phyloP scores from a whole-genome alignment of 35 echinoderm and acorn worm genomes.

The Eucidaris tribuloides region DNA sequence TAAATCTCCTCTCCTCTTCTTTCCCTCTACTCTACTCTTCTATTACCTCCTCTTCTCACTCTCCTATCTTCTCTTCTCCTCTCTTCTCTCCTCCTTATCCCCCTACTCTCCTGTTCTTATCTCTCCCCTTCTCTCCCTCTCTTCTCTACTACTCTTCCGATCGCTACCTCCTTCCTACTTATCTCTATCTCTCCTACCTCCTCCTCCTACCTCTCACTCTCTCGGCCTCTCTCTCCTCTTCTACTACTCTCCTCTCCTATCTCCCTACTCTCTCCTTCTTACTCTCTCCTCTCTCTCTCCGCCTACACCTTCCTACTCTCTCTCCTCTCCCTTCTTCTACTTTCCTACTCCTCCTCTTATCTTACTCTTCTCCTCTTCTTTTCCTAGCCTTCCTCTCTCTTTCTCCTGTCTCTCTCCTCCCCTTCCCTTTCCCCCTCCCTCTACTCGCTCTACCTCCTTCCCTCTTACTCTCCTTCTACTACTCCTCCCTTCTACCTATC shows the following conservation, averaged over 20 bases:
- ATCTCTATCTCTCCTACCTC: not conserved
- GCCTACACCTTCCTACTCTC: not conserved
- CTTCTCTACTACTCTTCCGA: not conserved
- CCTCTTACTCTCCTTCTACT: not conserved
- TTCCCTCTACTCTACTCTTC: not conserved
- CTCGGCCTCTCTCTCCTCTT: not conserved
- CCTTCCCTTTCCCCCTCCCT: not conserved
- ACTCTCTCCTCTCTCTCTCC: not conserved
- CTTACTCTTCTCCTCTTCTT: not conserved
- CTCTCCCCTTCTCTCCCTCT: not conserved
- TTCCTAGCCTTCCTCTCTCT: not conserved
- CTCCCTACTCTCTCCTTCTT: not conserved
- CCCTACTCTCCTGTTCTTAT: not conserved
- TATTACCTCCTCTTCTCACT: not conserved
- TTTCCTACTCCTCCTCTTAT: not conserved
- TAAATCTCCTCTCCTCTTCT: not conserved
- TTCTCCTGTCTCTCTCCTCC: not conserved
- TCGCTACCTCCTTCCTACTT: not conserved
- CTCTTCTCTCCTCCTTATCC: not conserved
- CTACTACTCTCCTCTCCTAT: not conserved
- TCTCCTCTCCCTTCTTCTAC: not conserved
- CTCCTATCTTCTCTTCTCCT: not conserved
- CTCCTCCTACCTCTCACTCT: not conserved
- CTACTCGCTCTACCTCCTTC: not conserved
- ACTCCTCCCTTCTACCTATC: not conserved